These are phyloP conservation scores for Drosophila truncata DNA, from an alignment of 1,140 invertebrate species.

Conservation along the genomic window DNA sequence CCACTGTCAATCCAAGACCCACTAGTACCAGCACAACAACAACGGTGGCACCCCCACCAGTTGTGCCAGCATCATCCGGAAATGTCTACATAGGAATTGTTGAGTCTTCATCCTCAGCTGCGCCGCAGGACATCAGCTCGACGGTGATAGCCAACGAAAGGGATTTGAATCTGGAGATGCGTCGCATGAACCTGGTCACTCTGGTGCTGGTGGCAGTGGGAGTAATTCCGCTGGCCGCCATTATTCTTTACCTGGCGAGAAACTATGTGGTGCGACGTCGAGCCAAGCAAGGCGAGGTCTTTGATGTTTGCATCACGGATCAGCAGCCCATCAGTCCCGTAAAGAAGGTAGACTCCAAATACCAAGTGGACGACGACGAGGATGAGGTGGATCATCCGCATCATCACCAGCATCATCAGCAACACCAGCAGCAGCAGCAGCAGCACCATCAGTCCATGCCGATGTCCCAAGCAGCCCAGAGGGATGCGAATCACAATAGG, in stretches of 20 bases:
- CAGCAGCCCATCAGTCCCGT: slow-evolving; percentile 84
- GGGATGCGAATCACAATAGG: slow-evolving; percentile 78
- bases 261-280: slow-evolving; percentile 86
- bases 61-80: slow-evolving; percentile 4
- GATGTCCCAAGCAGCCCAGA: slow-evolving; percentile 36
- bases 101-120: slow-evolving; percentile 50
- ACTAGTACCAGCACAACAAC: slow-evolving; percentile 34
- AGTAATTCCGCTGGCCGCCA: slow-evolving; percentile 87
- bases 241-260: slow-evolving; percentile 86
- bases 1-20: slow-evolving; percentile 68
- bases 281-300: slow-evolving; percentile 87
- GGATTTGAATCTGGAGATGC: slow-evolving; percentile 86
- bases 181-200: slow-evolving; percentile 87
- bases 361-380: slow-evolving; percentile 76
- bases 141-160: slow-evolving; percentile 76
- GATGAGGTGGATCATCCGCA: slow-evolving; percentile 86
- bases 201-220: slow-evolving; percentile 87
- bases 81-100: slow-evolving; percentile 60
- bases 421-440: slow-evolving; percentile 19
- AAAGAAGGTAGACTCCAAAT: slow-evolving; percentile 79
- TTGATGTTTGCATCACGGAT: slow-evolving; percentile 87
- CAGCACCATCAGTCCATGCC: slow-evolving; percentile 50
- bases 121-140: slow-evolving; percentile 67
- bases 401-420: slow-evolving; percentile 72
- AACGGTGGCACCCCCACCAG: slow-evolving; percentile 2